Conservation (phyloP, 2,888 invertebrate genomes). For the Drosophila anomelani region DNA sequence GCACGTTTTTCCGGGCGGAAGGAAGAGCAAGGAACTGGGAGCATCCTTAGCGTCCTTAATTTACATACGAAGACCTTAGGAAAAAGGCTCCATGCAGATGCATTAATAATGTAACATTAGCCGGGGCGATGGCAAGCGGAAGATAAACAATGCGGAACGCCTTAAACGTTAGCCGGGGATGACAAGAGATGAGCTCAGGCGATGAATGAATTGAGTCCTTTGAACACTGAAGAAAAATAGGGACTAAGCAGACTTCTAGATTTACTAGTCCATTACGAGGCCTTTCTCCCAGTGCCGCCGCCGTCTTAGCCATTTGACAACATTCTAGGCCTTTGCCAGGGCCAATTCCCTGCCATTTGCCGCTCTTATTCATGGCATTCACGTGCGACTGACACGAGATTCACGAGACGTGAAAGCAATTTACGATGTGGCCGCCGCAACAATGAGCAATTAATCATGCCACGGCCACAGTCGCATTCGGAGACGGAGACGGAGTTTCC, state of each 20-base stretch:
- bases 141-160: slow-evolving; percentile 43
- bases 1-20: slow-evolving; percentile 16
- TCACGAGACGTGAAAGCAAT: slow-evolving; percentile 58
- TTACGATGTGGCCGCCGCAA: slow-evolving; percentile 67
- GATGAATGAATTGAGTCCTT: slow-evolving; percentile 1
- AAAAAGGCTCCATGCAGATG: slow-evolving; percentile 56
- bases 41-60: slow-evolving; percentile 6
- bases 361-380: slow-evolving; percentile 51
- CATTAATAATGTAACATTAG: slow-evolving; percentile 74
- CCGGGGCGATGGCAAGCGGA: slow-evolving; percentile 23
- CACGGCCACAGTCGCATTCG: slow-evolving; percentile 46
- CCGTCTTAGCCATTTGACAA: slow-evolving; percentile 15
- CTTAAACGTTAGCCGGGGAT: slow-evolving; percentile 37
- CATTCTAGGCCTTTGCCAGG: slow-evolving; percentile 3
- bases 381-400: slow-evolving; percentile 61
- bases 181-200: slow-evolving; percentile 37
- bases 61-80: slow-evolving; percentile 39
- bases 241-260: background rate
- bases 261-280: too few relatives aligned
- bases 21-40: background rate
- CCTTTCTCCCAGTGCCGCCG: background rate
- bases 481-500: slow-evolving; percentile 13
- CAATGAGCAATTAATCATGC: slow-evolving; percentile 72
- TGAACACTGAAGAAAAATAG: background rate
- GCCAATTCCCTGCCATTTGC: slow-evolving; percentile 2